Conservation (phyloP, 35 echinoderm and acorn worm species). For the Apostichopus japonicus region DNA sequence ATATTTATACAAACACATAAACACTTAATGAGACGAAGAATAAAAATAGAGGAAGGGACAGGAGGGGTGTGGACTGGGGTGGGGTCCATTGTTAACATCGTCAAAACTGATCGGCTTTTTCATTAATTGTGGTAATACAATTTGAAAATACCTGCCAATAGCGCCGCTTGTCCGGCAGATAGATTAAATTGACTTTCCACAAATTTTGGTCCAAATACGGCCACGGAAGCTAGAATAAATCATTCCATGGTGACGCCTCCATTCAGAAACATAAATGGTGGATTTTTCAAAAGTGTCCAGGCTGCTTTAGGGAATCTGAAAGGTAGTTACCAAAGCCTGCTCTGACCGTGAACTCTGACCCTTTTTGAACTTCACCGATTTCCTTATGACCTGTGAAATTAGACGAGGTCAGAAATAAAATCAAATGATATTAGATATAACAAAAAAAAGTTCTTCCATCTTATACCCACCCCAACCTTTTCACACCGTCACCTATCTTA, state of each 20-base stretch:
- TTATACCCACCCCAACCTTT: no score
- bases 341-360: constrained; percentile 74
- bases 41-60: no score
- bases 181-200: constrained; percentile 92
- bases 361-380: constrained; percentile 71
- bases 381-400: constrained; percentile 56
- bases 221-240: constrained; percentile 85
- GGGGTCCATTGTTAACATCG: no score
- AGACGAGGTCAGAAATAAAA: no score
- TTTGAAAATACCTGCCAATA: constrained; percentile 72
- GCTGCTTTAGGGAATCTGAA: constrained; percentile 79
- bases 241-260: constrained; percentile 79
- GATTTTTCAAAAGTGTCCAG: constrained; percentile 72
- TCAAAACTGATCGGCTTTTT: no score
- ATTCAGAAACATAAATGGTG: constrained; percentile 95
- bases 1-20: no score
- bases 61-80: no score
- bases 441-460: no score
- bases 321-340: constrained; percentile 83
- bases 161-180: constrained; percentile 70
- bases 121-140: no score
- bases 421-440: no score
- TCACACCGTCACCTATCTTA: no score
- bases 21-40: no score
- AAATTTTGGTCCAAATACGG: constrained; percentile 96